Conservation (phyloP, 2,888 invertebrate genomes). For the Rhynchonema sp. region DNA sequence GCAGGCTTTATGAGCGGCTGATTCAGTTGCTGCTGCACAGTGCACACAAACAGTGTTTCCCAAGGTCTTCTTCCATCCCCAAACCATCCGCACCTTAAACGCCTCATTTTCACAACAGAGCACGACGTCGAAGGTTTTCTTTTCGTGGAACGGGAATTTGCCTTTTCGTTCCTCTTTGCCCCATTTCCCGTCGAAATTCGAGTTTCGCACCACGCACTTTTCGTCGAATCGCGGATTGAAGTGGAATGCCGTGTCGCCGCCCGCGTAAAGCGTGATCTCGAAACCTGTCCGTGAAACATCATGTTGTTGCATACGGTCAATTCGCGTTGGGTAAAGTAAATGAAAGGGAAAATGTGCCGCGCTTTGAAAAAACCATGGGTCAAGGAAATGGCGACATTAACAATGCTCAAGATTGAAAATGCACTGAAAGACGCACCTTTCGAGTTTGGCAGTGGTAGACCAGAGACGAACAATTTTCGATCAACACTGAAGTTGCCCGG, state of each 20-base stretch:
- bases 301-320: too few species aligned
- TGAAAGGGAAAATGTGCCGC: too few species aligned
- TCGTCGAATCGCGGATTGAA: conserved; percentile 16
- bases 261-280: conserved; percentile 18
- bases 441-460: conserved; percentile 12
- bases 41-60: too few species aligned
- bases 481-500: conserved; percentile 23
- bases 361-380: too few species aligned
- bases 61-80: not conserved
- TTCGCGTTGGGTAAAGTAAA: too few species aligned
- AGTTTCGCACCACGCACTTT: conserved; percentile 24
- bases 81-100: conserved; percentile 14
- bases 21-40: too few species aligned
- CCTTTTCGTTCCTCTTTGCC: conserved; percentile 26
- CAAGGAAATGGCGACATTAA: too few species aligned
- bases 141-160: conserved; percentile 17
- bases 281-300: too few species aligned
- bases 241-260: conserved; percentile 19
- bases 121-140: conserved; percentile 20
- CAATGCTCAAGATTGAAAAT: too few species aligned
- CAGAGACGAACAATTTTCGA: conserved; percentile 17
- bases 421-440: too few species aligned
- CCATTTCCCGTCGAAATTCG: conserved; percentile 21
- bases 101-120: conserved; percentile 18
- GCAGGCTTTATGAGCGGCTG: too few species aligned